These are phyloP conservation scores for Sphaeramia orbicularis DNA, from an alignment of 2,797 vertebrate species.

Conservation along the genomic window DNA sequence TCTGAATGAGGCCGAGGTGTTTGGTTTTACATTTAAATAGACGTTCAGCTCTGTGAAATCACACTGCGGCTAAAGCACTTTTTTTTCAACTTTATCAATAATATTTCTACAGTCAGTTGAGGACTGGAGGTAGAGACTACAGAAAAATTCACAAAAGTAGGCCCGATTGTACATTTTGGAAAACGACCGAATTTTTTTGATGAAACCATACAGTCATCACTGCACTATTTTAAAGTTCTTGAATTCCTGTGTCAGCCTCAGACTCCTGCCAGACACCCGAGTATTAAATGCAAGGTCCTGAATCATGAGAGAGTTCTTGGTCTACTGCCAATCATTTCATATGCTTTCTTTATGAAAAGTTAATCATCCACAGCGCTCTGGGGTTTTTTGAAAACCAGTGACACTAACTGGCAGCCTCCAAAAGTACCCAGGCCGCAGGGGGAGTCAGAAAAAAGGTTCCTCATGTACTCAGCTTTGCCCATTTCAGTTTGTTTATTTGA, in stretches of 20 bases:
- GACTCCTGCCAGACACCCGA: slow-evolving; percentile 67
- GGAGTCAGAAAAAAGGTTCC: slow-evolving; percentile 52
- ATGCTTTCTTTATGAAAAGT: slow-evolving; percentile 86
- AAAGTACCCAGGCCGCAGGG: slow-evolving; percentile 34
- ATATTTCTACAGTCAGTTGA: slow-evolving; percentile 45
- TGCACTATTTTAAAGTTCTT: slow-evolving; percentile 70
- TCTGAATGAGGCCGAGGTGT: slow-evolving; percentile 33
- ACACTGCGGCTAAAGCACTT: not conserved
- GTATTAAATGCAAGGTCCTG: slow-evolving; percentile 74
- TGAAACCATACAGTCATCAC: slow-evolving; percentile 67
- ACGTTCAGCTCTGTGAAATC: slow-evolving; percentile 20
- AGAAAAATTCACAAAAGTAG: slow-evolving; percentile 53
- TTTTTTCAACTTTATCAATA: slow-evolving; percentile 31
- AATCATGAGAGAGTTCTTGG: slow-evolving; percentile 74
- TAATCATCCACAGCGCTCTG: slow-evolving; percentile 83
- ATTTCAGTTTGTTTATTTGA: slow-evolving; percentile 52
- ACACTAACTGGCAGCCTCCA: slow-evolving; percentile 74
- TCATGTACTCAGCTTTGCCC: slow-evolving; percentile 23
- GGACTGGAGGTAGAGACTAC: slow-evolving; percentile 36
- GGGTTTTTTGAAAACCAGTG: slow-evolving; percentile 72
- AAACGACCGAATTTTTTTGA: slow-evolving; percentile 56
- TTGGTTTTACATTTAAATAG: slow-evolving; percentile 32
- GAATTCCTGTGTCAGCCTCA: slow-evolving; percentile 73
- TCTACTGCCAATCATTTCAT: slow-evolving; percentile 79
- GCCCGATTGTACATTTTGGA: slow-evolving; percentile 53